phyloP scores from a whole-genome alignment of 2,888 invertebrate species.

The Epinotia brunnichana region DNA sequence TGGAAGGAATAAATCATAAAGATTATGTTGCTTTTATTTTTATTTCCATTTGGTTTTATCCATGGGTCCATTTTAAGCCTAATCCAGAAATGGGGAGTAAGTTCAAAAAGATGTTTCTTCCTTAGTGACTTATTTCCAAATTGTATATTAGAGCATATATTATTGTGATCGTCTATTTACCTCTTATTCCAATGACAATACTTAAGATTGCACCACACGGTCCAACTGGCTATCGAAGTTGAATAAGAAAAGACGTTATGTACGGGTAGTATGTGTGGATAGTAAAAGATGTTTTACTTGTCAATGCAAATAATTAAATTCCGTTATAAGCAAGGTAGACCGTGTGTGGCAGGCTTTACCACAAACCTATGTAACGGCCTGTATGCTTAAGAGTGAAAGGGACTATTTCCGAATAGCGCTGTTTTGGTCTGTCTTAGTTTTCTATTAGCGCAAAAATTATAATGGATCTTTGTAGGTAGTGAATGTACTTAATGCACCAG shows the following conservation, averaged over 20 bases:
- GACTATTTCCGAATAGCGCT: slow-evolving; percentile 36
- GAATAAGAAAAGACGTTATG: background rate
- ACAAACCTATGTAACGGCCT: slow-evolving; percentile 47
- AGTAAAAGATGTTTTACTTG: background rate
- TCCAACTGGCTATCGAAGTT: background rate
- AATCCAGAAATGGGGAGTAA: slow-evolving; percentile 48
- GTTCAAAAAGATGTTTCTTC: slow-evolving; percentile 51
- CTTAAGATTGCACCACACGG: slow-evolving; percentile 46
- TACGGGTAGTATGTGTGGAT: background rate
- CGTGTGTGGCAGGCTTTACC: slow-evolving; percentile 28
- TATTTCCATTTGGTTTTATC: slow-evolving; percentile 55
- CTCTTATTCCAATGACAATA: slow-evolving; percentile 74
- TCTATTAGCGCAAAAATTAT: slow-evolving; percentile 34
- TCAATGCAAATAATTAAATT: background rate
- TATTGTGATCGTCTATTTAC: slow-evolving; percentile 54
- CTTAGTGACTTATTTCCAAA: slow-evolving; percentile 45
- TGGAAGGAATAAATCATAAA: slow-evolving; percentile 77
- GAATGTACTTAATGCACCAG: slow-evolving; percentile 32
- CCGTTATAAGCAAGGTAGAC: background rate
- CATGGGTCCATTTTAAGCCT: slow-evolving; percentile 65
- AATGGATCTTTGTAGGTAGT: slow-evolving; percentile 32
- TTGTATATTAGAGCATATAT: slow-evolving; percentile 45
- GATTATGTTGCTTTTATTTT: slow-evolving; percentile 65
- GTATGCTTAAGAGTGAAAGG: slow-evolving; percentile 44
- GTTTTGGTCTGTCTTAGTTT: slow-evolving; percentile 44